phyloP scores from a whole-genome alignment of 2,797 vertebrate genomes.

The Micropoecilia bifurca region DNA sequence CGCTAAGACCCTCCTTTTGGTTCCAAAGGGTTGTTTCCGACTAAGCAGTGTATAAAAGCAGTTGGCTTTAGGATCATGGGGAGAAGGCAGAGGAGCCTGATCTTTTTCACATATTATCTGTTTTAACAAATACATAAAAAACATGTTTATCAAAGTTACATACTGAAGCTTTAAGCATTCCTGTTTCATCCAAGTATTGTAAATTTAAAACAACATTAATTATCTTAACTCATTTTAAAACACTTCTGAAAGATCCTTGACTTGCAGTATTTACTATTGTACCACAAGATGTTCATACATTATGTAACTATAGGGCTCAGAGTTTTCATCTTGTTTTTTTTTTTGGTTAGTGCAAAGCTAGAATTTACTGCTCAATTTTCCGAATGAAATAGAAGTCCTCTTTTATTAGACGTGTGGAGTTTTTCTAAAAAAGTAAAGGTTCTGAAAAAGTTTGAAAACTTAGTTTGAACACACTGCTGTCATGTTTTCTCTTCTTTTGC shows the following conservation, averaged over 20 bases:
- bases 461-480: not conserved
- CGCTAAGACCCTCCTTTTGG: too few relatives aligned
- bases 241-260: not conserved
- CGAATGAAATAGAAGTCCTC: conserved; percentile 1
- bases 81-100: too few relatives aligned
- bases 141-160: too few relatives aligned
- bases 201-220: not conserved
- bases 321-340: not conserved
- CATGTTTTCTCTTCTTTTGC: not conserved
- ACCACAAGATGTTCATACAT: not conserved
- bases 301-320: not conserved
- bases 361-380: conserved; percentile 19
- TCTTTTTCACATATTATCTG: too few relatives aligned
- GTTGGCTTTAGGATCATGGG: too few relatives aligned
- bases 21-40: too few relatives aligned
- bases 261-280: not conserved
- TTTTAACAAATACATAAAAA: too few relatives aligned
- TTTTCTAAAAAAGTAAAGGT: not conserved
- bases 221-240: not conserved
- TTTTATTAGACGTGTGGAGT: conserved; percentile 4
- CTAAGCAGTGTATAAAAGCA: too few relatives aligned
- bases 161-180: not conserved
- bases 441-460: not conserved
- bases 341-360: not conserved
- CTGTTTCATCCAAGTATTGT: not conserved